Base-by-base conservation (phyloP, 2,113 vertebrate genomes). In the Silurus glanis region DNA sequence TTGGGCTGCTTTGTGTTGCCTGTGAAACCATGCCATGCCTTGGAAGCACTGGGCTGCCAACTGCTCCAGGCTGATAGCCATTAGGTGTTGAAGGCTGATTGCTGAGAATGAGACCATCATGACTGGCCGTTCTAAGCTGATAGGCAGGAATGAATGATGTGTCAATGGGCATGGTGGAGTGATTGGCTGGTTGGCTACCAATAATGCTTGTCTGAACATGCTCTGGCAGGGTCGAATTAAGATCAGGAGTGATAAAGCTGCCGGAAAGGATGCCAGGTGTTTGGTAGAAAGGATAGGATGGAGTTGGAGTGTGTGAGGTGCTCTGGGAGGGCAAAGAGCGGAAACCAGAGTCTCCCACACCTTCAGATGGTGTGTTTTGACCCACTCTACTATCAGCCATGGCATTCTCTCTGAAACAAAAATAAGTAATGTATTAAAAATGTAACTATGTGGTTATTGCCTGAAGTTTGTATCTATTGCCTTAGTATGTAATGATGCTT, bases 121-220 rank as follows among this genome's bases (percentile, higher is more conserved):
- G 93, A 86, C 93, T 94, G 74, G 94, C 6, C 0, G 88, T 87
- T 56, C 92, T 92, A 85, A 95, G 94, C 80, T 96, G 96, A 0
- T 95, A 94, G 83, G 94, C 83, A 0, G 96, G 95, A 86, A 94
- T 97, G 0, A 96, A 92, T 0, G 94, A 92, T 0, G 95, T 94
- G 85, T 96, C 95, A 3, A 94, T 94, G 80, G 94, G 93, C 91
- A 96, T 94, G 62, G 94, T 95, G 90, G 95, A 93, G 85, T 96
- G 95, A 74, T 95, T 95, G 96, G 91, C 96, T 96, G 90, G 66
- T 0, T 96, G 95, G 59, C 91, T 79, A 0, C 89, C 74, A 2
- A 90, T 79, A 61, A 90, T 86, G 0, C 66, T 93, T 45, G 92
- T 90, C 84, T 95, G 96, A 9, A 92, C 78, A 9, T 90, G 88